Percentiles rank a stretch among this genome's conserved stretches.
phyloP scores from a whole-genome alignment of 2,113 vertebrate genomes.

The Sylvicapra grimmia region DNA sequence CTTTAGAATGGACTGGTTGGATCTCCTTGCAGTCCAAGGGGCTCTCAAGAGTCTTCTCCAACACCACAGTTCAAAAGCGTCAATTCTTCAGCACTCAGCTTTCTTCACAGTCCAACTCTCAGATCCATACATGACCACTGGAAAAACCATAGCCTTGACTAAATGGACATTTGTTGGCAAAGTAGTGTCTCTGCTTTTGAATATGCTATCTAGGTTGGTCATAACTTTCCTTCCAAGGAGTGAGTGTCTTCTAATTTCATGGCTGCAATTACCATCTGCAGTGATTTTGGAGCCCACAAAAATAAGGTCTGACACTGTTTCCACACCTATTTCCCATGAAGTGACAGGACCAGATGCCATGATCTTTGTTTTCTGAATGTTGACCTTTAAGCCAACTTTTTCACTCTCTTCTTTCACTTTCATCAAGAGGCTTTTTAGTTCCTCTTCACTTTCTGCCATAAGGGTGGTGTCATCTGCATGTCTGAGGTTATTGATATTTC shows the following conservation, averaged over 20 bases:
- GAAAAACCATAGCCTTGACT: too few species aligned
- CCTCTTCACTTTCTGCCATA: too few species aligned
- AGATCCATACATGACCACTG: too few species aligned
- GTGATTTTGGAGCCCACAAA: accelerated
- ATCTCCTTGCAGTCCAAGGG: too few species aligned
- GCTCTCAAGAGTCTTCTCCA: too few species aligned
- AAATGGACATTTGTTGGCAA: neutral
- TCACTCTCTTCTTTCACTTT: too few species aligned
- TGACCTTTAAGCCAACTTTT: too few species aligned
- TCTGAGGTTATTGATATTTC: too few species aligned
- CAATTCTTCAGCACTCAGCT: accelerated
- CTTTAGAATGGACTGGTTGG: neutral
- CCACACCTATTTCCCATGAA: neutral
- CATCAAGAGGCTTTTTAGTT: too few species aligned
- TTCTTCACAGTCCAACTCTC: too few species aligned
- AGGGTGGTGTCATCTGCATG: too few species aligned
- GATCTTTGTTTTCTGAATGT: neutral
- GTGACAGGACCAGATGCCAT: neutral
- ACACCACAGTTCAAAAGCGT: too few species aligned
- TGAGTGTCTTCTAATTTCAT: neutral
- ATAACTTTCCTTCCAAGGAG: neutral
- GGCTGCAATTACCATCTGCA: neutral
- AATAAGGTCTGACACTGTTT: neutral
- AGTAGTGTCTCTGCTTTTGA: neutral
- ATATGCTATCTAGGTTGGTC: neutral